phyloP scores from a whole-genome alignment of 2,113 vertebrate genomes.

The Ornithorhynchus anatinus region DNA sequence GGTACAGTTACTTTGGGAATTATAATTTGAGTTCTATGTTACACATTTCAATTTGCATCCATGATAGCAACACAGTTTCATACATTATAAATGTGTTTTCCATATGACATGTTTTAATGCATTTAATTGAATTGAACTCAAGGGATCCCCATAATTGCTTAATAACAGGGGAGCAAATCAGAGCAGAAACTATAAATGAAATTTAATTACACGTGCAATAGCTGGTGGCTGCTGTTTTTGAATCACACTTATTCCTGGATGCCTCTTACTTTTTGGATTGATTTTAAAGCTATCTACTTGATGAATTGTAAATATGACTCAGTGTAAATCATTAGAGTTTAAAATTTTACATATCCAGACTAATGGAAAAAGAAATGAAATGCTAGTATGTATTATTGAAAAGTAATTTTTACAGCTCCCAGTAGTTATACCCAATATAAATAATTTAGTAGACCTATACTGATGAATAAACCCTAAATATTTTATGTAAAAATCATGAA shows the following conservation, averaged over 20 bases:
- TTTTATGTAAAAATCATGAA: constrained; percentile 52
- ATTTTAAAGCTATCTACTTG: constrained; percentile 64
- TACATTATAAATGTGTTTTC: constrained; percentile 29
- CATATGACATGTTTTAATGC: constrained; percentile 37
- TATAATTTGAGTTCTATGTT: constrained; percentile 53
- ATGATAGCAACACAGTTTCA: constrained; percentile 36
- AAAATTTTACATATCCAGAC: constrained; percentile 54
- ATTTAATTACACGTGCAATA: constrained; percentile 62
- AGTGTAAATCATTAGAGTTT: constrained; percentile 60
- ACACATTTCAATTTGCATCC: constrained; percentile 46
- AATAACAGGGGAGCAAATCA: constrained; percentile 57
- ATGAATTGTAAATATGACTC: constrained; percentile 61
- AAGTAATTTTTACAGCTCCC: constrained; percentile 47
- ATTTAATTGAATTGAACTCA: constrained; percentile 57
- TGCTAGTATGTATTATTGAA: constrained; percentile 50
- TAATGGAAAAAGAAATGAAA: constrained; percentile 57
- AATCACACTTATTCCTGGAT: constrained; percentile 54
- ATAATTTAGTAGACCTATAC: constrained; percentile 13
- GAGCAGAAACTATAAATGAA: constrained; percentile 63
- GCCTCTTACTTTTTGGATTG: constrained; percentile 59
- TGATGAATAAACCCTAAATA: constrained; percentile 25
- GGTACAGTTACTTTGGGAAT: constrained; percentile 30
- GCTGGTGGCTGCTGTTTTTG: constrained; percentile 54
- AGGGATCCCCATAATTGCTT: constrained; percentile 59
- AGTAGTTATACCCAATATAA: constrained; percentile 48